Percentiles rank a stretch among this genome's conserved stretches.
These are phyloP conservation scores for Chunga burmeisteri DNA, from an alignment of 2,113 vertebrate genomes.

Conservation along the genomic window DNA sequence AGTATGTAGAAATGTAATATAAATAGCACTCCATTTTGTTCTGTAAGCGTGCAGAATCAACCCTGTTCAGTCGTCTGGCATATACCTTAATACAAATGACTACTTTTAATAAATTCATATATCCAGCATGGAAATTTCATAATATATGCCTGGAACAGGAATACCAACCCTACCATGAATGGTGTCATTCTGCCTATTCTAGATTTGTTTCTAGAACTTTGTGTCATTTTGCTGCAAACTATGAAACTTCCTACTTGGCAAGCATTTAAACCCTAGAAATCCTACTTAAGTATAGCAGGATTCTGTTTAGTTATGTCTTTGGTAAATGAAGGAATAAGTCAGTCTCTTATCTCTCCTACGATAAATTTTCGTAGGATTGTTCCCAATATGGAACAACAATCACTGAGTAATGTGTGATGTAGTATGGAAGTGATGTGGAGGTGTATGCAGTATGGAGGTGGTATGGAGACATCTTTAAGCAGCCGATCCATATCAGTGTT, in stretches of 20 bases:
- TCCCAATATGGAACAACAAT: background rate
- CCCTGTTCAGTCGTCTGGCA: background rate
- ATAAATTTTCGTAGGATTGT: background rate
- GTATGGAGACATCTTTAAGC: background rate
- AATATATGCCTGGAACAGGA: background rate
- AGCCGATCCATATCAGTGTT: background rate
- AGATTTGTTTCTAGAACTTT: background rate
- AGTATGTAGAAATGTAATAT: background rate
- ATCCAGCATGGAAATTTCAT: background rate
- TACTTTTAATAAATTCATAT: background rate
- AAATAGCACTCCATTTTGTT: background rate
- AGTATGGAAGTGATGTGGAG: background rate
- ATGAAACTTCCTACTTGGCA: background rate
- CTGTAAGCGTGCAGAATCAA: background rate
- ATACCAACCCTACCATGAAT: background rate
- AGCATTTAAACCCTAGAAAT: background rate
- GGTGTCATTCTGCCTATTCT: background rate
- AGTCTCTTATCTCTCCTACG: background rate
- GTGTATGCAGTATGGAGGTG: background rate
- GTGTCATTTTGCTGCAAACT: background rate
- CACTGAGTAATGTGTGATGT: rapidly evolving
- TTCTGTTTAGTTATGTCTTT: background rate
- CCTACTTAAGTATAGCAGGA: background rate
- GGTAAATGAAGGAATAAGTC: background rate
- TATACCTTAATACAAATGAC: no score